Evolutionary conservation across 2,888 invertebrate genomes (phyloP).

Genomic region (Hypomecis atomaria): DNA sequence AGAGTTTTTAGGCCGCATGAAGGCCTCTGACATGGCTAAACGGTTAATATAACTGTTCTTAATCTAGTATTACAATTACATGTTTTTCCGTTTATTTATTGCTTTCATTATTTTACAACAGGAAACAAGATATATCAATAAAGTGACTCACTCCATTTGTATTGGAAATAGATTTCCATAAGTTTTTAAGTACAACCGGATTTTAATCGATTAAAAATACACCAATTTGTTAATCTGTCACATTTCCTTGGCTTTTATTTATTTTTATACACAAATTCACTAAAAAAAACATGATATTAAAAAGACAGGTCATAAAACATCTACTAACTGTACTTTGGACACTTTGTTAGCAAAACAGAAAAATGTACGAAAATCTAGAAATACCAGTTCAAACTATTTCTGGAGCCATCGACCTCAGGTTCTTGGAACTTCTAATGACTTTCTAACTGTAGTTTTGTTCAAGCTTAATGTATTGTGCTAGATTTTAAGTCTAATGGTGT

Average conservation of each 20-base stretch:
- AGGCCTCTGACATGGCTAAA: no score
- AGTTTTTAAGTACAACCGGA: background rate
- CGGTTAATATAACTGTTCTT: no score
- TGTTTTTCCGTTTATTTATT: no score
- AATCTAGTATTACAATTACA: no score
- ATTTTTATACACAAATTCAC: background rate
- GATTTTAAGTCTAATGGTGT: background rate
- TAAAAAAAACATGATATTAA: background rate
- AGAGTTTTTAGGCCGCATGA: no score
- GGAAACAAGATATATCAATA: no score
- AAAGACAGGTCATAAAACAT: slow-evolving; percentile 3
- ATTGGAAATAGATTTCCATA: background rate
- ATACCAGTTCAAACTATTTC: slow-evolving; percentile 16
- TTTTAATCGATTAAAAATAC: background rate
- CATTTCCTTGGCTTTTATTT: background rate
- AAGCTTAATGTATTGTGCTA: slow-evolving; percentile 12
- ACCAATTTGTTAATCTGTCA: background rate
- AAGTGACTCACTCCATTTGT: no score
- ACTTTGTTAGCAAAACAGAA: slow-evolving; percentile 12
- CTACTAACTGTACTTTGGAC: slow-evolving; percentile 10
- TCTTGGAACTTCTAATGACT: slow-evolving; percentile 11
- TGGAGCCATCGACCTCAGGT: slow-evolving; percentile 16
- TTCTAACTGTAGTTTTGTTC: slow-evolving; percentile 23
- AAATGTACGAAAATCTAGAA: slow-evolving; percentile 11
- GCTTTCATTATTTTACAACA: no score